Base-by-base conservation (phyloP, 2,113 vertebrate species). In the Carassius carassius region DNA sequence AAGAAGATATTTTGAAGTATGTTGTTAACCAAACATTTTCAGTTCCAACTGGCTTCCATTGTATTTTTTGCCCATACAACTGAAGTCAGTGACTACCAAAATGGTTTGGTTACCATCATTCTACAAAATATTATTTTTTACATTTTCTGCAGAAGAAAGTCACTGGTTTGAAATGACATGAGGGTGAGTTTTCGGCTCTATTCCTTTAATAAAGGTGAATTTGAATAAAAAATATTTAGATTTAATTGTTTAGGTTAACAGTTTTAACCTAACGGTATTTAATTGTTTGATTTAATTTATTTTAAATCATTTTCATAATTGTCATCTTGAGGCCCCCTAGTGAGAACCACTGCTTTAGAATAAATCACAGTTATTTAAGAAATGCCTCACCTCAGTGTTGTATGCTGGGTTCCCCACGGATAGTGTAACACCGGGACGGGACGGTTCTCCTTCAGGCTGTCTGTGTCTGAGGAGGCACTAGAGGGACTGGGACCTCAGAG, bases 401-500 rank as follows among this genome's bases (percentile, higher is more conserved):
- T 63, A 85, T 25, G 81, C 29, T 4, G 79, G 21, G 44, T 72
- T 87, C 35, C 69, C 29, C 44, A 60, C 10, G 4, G 78, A 65
- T 0, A 88, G 89, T 69, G 87, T 35, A 4, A 91, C 93, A 92
- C 0, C 79, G 9, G 63, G 88, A 0, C 79, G 9, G 63, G 88
- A 0, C 78, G 78, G 14, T 91, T 90, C 88, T 95, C 95, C 90
- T 95, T 94, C 1, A 85, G 84, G 78, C 81, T 84, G 19, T 89
- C 88, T 16, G 72, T 84, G 16, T 92, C 91, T 21, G 88, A 85
- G 90, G 86, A 67, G 89, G 86, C 37, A 14, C 84, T 73, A 90
- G 86, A 76, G 89, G 90, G 44, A 91, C 67, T 96, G 94, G 47
- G 87, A 90, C 80, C 94, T 94, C 29, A 96, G 92, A 0, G 87